Percentiles rank a stretch among this genome's conserved stretches.
These are phyloP conservation scores for Distichodus sexfasciatus DNA, from an alignment of 2,797 vertebrate species.

Conservation along the genomic window DNA sequence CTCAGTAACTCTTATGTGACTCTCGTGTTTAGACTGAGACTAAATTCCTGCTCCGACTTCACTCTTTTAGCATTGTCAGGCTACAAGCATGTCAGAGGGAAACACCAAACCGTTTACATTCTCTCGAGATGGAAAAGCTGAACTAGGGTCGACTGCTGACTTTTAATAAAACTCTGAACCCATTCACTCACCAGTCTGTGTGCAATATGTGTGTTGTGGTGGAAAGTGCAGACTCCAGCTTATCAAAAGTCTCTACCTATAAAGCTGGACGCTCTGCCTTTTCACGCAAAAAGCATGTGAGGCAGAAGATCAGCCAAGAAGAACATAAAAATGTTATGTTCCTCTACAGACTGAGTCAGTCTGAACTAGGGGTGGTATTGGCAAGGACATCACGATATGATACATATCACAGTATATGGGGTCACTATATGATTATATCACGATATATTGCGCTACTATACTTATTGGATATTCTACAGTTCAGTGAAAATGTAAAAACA, in stretches of 20 bases:
- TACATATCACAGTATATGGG: no score
- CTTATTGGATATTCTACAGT: no score
- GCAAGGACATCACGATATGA: no score
- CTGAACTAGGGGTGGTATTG: no score
- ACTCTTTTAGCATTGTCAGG: neutral
- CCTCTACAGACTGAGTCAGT: neutral
- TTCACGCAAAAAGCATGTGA: neutral
- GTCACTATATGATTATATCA: no score
- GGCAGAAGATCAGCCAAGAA: neutral
- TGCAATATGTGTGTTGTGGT: slow-evolving; percentile 25
- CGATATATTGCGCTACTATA: no score
- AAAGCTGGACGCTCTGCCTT: slow-evolving; percentile 44
- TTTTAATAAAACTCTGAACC: neutral
- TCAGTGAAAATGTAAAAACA: no score
- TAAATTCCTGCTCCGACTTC: neutral
- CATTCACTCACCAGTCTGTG: neutral
- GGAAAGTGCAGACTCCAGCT: no score
- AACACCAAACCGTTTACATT: neutral
- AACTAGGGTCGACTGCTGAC: neutral
- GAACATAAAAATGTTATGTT: neutral
- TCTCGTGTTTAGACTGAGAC: slow-evolving; percentile 1
- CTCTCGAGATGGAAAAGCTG: slow-evolving; percentile 1
- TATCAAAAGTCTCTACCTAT: slow-evolving; percentile 46
- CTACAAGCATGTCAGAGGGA: neutral
- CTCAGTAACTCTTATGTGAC: neutral